A percentile compares a stretch with the other conserved stretches of the same genome.
Conservation (phyloP, 2,113 vertebrate genomes). For the Cyprinodon tularosa region DNA sequence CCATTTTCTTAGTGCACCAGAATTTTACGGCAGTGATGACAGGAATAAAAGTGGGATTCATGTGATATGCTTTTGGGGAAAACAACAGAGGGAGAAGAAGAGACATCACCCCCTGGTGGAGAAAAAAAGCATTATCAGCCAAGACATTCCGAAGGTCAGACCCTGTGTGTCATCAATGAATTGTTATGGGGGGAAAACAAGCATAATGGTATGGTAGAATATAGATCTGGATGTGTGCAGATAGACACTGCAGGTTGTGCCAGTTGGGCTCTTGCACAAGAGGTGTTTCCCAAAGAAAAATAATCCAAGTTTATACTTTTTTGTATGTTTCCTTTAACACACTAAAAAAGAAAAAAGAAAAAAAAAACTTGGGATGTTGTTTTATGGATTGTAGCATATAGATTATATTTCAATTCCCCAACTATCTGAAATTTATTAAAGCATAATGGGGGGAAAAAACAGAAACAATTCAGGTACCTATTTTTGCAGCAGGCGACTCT, state of each 20-base stretch:
- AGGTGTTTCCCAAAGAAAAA: slow-evolving; percentile 73
- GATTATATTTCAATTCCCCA: slow-evolving; percentile 68
- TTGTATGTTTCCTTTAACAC: slow-evolving; percentile 59
- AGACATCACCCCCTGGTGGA: background rate
- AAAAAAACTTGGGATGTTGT: slow-evolving; percentile 60
- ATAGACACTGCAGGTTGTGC: slow-evolving; percentile 41
- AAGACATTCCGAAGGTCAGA: slow-evolving; percentile 63
- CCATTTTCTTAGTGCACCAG: slow-evolving; percentile 1
- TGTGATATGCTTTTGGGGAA: slow-evolving; percentile 37
- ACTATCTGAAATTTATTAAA: slow-evolving; percentile 58
- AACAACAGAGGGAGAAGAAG: slow-evolving; percentile 1
- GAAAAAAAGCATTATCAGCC: slow-evolving; percentile 38
- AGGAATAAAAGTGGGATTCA: slow-evolving; percentile 13
- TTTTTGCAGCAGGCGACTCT: slow-evolving; percentile 39
- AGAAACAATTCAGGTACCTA: slow-evolving; percentile 63
- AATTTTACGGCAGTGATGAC: slow-evolving; percentile 6
- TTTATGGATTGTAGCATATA: slow-evolving; percentile 62
- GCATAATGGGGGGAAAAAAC: slow-evolving; percentile 18
- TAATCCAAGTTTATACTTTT: slow-evolving; percentile 62
- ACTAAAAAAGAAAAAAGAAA: slow-evolving; percentile 17
- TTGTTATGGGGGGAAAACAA: slow-evolving; percentile 14
- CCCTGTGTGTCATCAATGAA: slow-evolving; percentile 64
- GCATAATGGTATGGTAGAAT: slow-evolving; percentile 28
- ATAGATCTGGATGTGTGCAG: slow-evolving; percentile 44
- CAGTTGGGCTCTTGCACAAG: slow-evolving; percentile 55